Evolutionary conservation across 2,797 vertebrate species (phyloP).

Genomic region (Orestias chungarensis): DNA sequence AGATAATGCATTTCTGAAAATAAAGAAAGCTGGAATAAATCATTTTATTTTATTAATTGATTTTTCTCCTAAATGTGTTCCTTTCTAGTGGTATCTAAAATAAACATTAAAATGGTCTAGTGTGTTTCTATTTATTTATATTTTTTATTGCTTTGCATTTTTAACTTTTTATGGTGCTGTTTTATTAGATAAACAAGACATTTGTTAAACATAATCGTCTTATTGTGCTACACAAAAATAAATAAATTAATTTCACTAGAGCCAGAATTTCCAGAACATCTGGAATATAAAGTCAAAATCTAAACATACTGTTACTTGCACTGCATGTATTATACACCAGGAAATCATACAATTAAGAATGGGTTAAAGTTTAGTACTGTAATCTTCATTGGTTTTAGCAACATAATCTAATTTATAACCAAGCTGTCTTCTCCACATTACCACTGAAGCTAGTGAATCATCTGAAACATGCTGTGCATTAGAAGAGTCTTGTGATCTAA

Average conservation of each 20-base stretch:
- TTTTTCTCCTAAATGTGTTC: no score
- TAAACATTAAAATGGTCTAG: no score
- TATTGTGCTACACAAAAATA: neutral
- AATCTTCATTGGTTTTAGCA: conserved; percentile 20
- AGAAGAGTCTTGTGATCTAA: conserved; percentile 61
- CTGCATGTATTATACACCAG: neutral
- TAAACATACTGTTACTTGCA: no score
- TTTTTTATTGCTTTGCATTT: no score
- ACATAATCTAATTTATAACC: conserved; percentile 30
- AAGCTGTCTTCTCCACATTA: conserved; percentile 42
- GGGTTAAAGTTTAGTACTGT: neutral
- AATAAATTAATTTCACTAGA: no score
- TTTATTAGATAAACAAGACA: no score
- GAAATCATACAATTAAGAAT: neutral
- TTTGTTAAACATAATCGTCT: neutral
- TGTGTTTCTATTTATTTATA: neutral
- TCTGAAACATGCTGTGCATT: conserved; percentile 60
- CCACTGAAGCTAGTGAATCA: conserved; percentile 61
- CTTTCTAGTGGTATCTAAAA: no score
- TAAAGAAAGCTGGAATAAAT: no score
- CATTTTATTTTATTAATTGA: no score
- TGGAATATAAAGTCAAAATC: no score
- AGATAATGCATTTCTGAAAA: neutral
- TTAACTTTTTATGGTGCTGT: no score
- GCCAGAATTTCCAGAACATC: no score